These are phyloP conservation scores for Nebria ingens DNA, from an alignment of 1,140 invertebrate species.

Conservation along the genomic window DNA sequence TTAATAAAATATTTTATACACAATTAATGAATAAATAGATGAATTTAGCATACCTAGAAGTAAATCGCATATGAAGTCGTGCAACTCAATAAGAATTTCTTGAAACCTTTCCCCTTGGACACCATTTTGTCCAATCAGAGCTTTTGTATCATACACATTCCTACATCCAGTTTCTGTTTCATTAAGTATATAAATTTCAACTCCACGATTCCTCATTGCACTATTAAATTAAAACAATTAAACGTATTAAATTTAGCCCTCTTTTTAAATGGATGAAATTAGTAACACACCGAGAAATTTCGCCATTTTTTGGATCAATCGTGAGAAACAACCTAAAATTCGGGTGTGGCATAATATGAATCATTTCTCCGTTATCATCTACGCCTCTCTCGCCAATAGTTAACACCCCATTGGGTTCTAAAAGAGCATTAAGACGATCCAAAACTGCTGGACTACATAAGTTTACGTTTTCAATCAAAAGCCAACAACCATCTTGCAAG, in stretches of 20 bases:
- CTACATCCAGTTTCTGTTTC: constrained; percentile 24
- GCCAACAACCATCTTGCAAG: constrained; percentile 75
- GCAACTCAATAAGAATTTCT: constrained; percentile 42
- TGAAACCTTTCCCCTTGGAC: constrained; percentile 33
- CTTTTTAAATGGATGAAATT: constrained; percentile 2
- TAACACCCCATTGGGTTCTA: constrained; percentile 87
- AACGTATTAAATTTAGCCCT: background rate
- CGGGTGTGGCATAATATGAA: constrained; percentile 71
- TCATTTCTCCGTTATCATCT: constrained; percentile 53
- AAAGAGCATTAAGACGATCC: constrained; percentile 88
- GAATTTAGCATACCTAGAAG: constrained; percentile 19
- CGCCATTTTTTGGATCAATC: constrained; percentile 89
- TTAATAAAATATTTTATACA: constrained; percentile 17
- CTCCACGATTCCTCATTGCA: constrained; percentile 94
- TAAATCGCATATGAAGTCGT: constrained; percentile 29
- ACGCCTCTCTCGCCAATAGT: constrained; percentile 87
- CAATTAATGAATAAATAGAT: background rate
- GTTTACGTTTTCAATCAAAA: constrained; percentile 95
- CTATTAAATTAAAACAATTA: constrained; percentile 37
- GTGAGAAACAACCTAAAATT: constrained; percentile 92
- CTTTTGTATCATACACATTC: constrained; percentile 40
- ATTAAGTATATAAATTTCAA: constrained; percentile 74
- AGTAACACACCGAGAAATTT: constrained; percentile 70
- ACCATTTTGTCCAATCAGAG: constrained; percentile 43
- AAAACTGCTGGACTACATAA: constrained; percentile 92